phyloP scores from a whole-genome alignment of 2,113 vertebrate genomes.

The Accipiter cooperii region DNA sequence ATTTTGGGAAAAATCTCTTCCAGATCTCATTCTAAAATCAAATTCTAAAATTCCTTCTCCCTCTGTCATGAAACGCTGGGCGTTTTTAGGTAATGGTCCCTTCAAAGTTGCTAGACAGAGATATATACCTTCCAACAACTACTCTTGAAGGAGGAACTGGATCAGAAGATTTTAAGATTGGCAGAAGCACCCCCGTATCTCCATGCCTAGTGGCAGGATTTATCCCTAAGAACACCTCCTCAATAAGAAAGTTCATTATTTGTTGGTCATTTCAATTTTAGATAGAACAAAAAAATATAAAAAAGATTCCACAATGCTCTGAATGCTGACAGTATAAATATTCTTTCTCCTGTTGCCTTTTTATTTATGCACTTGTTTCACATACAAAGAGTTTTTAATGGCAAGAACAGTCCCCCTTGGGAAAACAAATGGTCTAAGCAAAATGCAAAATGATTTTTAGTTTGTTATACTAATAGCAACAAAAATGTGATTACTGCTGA shows the following conservation, averaged over 20 bases:
- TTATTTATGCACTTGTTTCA: constrained; percentile 8
- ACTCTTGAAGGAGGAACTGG: neutral
- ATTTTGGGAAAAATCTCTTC: neutral
- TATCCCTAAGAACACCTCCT: neutral
- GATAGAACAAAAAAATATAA: neutral
- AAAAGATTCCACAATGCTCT: neutral
- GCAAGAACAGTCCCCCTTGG: neutral
- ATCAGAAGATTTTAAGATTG: neutral
- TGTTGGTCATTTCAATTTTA: neutral
- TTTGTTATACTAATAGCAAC: neutral
- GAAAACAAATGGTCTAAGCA: neutral
- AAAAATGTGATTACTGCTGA: neutral
- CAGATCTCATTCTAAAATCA: neutral
- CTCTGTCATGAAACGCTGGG: neutral
- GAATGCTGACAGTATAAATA: neutral
- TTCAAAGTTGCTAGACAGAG: neutral
- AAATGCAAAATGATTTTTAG: constrained; percentile 22
- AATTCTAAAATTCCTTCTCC: neutral
- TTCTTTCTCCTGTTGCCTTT: neutral
- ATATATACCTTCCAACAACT: neutral
- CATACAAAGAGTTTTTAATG: neutral
- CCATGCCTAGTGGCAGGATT: neutral
- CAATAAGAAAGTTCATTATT: neutral
- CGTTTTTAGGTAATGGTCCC: neutral
- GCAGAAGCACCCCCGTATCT: neutral